phyloP scores from a whole-genome alignment of 2,888 invertebrate genomes.

The Athetis lepigone region DNA sequence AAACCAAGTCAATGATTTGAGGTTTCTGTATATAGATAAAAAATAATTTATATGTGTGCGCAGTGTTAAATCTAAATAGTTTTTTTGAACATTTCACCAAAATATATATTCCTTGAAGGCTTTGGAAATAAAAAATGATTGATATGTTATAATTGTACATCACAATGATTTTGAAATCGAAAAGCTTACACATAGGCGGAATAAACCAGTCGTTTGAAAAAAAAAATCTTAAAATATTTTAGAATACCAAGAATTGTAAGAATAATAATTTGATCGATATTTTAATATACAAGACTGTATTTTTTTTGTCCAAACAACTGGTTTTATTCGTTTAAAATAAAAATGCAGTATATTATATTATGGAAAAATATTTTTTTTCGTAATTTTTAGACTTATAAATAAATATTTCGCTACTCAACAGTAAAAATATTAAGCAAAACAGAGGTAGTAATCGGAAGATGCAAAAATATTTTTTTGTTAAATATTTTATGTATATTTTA shows the following conservation, averaged over 20 bases:
- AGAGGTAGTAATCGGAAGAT: conserved; percentile 70
- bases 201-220: conserved; percentile 28
- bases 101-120: conserved; percentile 79
- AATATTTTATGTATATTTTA: conserved; percentile 43
- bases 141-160: conserved; percentile 86
- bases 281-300: neutral
- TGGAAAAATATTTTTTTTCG: conserved; percentile 42
- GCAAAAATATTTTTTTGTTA: conserved; percentile 61
- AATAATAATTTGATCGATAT: conserved; percentile 9
- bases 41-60: conserved; percentile 70
- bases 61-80: conserved; percentile 68
- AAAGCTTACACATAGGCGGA: conserved; percentile 48
- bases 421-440: conserved; percentile 56
- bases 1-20: conserved; percentile 27
- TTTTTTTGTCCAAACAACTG: conserved; percentile 28
- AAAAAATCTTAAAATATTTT: conserved; percentile 22
- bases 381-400: conserved; percentile 32
- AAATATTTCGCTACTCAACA: conserved; percentile 27
- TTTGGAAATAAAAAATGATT: conserved; percentile 74
- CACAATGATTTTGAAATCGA: conserved; percentile 70
- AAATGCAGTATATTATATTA: conserved; percentile 27
- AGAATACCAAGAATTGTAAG: conserved; percentile 17
- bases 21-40: conserved; percentile 62
- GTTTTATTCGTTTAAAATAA: conserved; percentile 26
- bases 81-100: conserved; percentile 71